Evolutionary conservation across 1,140 invertebrate genomes (phyloP).

Genomic region (Lepidurus packardi): DNA sequence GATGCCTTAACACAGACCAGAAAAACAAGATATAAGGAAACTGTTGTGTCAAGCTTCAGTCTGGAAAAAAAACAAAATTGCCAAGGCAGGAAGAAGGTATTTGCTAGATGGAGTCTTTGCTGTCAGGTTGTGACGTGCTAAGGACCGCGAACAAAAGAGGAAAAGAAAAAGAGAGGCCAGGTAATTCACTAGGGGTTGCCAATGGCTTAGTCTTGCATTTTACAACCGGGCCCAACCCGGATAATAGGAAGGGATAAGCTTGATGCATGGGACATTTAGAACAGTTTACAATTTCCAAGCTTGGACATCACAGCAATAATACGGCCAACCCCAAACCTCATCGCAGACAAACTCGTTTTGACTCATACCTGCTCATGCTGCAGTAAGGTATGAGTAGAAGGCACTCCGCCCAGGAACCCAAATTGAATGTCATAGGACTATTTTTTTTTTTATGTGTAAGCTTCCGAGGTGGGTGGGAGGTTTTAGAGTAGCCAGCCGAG

Average conservation of each 20-base stretch:
- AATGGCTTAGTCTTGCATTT: background rate
- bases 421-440: slow-evolving; percentile 12
- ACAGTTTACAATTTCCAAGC: slow-evolving; percentile 9
- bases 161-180: background rate
- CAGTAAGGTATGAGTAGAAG: background rate
- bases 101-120: background rate
- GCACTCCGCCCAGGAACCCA: background rate
- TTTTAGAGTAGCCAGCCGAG: background rate
- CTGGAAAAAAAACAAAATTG: background rate
- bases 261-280: slow-evolving; percentile 19
- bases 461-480: background rate
- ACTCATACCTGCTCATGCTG: background rate
- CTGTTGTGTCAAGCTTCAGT: background rate
- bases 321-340: background rate
- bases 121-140: slow-evolving; percentile 8
- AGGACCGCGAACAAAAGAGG: too few species aligned
- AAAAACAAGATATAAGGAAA: background rate
- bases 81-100: too few species aligned
- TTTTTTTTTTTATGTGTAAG: background rate
- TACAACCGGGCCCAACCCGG: background rate
- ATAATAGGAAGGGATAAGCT: slow-evolving; percentile 5
- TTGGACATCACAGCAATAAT: background rate
- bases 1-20: too few species aligned
- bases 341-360: background rate
- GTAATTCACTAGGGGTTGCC: slow-evolving; percentile 5